phyloP scores from a whole-genome alignment of 2,888 invertebrate genomes.

The Hypselothyrea guttata region DNA sequence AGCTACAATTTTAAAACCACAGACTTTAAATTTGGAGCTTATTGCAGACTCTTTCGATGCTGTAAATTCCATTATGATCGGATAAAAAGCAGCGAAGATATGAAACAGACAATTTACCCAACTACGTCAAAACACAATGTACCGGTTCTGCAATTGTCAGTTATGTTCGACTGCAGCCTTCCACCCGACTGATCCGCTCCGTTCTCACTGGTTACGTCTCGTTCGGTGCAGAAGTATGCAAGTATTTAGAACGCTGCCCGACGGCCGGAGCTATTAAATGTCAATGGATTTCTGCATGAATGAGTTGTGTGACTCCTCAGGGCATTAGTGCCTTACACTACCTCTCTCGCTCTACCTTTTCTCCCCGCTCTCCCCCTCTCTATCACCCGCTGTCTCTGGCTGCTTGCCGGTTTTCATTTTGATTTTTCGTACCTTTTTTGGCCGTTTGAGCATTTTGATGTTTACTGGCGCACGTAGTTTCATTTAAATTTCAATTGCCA shows the following conservation, averaged over 20 bases:
- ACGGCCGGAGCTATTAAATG: conserved; percentile 69
- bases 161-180: too few relatives aligned
- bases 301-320: conserved; percentile 58
- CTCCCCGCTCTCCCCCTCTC: background rate
- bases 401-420: conserved; percentile 5
- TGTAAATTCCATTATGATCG: too few relatives aligned
- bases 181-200: too few relatives aligned
- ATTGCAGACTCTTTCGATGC: too few relatives aligned
- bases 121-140: too few relatives aligned
- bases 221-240: conserved; percentile 10
- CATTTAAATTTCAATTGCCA: conserved; percentile 77
- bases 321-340: conserved; percentile 9
- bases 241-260: conserved; percentile 46
- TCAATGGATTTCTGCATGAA: conserved; percentile 80
- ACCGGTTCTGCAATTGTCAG: too few relatives aligned
- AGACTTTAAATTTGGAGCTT: too few relatives aligned
- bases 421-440: conserved; percentile 41
- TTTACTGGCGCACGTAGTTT: conserved; percentile 61
- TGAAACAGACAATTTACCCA: too few relatives aligned
- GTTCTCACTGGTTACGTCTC: conserved; percentile 15
- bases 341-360: background rate
- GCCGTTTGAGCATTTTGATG: conserved; percentile 50
- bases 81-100: too few relatives aligned
- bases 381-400: background rate
- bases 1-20: too few relatives aligned